phyloP scores from a whole-genome alignment of 2,113 vertebrate genomes.

The Merops nubicus region DNA sequence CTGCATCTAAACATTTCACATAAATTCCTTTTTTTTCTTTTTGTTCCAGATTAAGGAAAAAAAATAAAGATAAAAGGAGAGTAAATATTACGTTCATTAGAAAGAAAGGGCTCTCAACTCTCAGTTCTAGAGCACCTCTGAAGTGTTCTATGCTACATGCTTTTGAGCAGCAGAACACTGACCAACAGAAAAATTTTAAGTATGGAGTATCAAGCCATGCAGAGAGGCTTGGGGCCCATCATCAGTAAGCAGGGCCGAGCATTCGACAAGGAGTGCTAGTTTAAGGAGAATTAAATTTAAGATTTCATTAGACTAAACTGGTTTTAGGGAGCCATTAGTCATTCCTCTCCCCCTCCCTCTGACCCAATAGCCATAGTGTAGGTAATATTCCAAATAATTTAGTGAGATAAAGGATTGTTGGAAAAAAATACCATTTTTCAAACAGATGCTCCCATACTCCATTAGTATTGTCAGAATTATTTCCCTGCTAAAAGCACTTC shows the following conservation, averaged over 20 bases:
- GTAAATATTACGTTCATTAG: neutral
- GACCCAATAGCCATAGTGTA: neutral
- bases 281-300: neutral
- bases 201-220: neutral
- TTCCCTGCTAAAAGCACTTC: neutral
- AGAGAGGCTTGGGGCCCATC: neutral
- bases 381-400: neutral
- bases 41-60: neutral
- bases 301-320: neutral
- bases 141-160: accelerated
- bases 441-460: neutral
- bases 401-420: neutral
- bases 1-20: neutral
- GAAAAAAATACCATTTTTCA: neutral
- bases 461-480: neutral
- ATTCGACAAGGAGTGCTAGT: neutral
- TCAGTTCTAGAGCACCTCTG: neutral
- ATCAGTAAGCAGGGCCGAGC: neutral
- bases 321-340: neutral
- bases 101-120: neutral
- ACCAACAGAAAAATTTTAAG: neutral
- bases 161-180: neutral
- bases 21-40: neutral
- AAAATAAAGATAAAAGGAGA: neutral
- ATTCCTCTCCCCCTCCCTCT: neutral